Evolutionary conservation across 2,113 vertebrate genomes (phyloP).

Genomic region (Mellivora capensis): DNA sequence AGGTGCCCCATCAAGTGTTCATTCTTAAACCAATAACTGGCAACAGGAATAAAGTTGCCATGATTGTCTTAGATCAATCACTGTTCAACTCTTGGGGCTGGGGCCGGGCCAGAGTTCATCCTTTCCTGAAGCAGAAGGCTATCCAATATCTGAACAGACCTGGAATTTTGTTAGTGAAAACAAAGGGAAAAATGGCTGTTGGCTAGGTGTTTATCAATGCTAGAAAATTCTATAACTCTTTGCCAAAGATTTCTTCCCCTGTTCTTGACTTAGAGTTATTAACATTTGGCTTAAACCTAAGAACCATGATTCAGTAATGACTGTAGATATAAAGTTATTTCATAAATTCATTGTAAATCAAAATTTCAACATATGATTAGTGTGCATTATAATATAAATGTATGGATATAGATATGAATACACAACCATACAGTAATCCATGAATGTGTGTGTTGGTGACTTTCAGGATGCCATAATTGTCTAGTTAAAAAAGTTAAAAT

Average conservation of each 20-base stretch:
- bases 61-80: background rate
- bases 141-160: background rate
- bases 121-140: background rate
- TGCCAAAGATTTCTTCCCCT: background rate
- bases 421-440: background rate
- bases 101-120: fast-evolving
- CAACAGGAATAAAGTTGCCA: background rate
- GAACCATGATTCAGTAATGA: background rate
- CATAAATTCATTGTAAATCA: background rate
- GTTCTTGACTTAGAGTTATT: background rate
- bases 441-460: background rate
- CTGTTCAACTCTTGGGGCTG: background rate
- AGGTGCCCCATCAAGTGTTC: background rate
- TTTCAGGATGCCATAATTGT: background rate
- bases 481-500: background rate
- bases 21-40: background rate
- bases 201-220: background rate
- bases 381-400: background rate
- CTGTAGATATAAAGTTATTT: background rate
- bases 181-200: background rate
- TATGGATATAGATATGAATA: background rate
- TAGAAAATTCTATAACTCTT: background rate
- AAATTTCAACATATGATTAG: background rate
- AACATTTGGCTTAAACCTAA: background rate
- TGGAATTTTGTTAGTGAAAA: background rate